These are phyloP conservation scores for Dendrocincla tyrannina DNA, from an alignment of 2,797 vertebrate genomes.

Conservation along the genomic window DNA sequence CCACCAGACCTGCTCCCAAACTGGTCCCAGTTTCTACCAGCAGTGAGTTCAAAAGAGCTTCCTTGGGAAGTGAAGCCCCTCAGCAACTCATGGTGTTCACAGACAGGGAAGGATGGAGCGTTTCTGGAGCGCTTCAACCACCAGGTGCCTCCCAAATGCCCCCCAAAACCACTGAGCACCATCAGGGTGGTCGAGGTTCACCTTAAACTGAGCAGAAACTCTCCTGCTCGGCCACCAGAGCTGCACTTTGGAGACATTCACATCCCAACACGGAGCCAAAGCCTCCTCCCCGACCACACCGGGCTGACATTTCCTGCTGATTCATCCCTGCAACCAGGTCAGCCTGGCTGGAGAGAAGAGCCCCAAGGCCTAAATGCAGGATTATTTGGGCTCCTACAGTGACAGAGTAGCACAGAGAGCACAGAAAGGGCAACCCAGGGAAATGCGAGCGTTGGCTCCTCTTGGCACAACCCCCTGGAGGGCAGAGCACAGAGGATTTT, in stretches of 20 bases:
- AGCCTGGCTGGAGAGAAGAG: background rate
- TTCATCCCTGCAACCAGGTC: background rate
- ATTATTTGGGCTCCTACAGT: background rate
- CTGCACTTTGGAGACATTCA: background rate
- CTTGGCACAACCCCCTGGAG: accelerated
- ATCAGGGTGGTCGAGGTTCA: accelerated
- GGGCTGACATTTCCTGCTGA: background rate
- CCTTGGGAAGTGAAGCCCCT: background rate
- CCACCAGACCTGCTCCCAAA: background rate
- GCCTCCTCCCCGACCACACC: background rate
- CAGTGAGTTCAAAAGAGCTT: background rate
- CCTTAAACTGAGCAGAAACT: accelerated
- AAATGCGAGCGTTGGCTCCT: accelerated
- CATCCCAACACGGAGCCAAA: background rate
- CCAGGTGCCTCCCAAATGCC: background rate
- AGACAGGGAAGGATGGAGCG: background rate
- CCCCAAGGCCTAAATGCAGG: background rate
- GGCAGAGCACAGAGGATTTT: background rate
- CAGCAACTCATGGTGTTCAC: accelerated
- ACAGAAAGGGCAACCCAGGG: background rate
- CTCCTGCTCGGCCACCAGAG: background rate
- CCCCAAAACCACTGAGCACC: background rate
- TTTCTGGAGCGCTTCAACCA: background rate
- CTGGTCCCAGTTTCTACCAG: background rate
- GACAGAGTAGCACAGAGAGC: background rate